These are phyloP conservation scores for Pelecanoides urinatrix DNA, from an alignment of 2,113 vertebrate genomes.

Conservation along the genomic window DNA sequence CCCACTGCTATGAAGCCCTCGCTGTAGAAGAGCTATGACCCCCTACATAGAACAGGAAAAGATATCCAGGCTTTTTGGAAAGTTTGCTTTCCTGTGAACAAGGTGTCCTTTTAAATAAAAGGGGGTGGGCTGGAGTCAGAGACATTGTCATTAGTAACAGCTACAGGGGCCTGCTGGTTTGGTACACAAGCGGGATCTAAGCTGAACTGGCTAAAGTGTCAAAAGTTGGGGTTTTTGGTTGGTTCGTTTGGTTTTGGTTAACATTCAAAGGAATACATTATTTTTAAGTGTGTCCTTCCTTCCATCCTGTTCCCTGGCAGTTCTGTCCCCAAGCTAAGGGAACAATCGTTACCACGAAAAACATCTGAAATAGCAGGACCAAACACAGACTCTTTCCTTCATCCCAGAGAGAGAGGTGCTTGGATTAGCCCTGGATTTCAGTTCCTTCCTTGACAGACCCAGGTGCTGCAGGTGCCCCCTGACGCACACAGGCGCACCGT, in stretches of 20 bases:
- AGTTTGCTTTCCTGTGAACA: not conserved
- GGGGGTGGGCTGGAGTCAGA: not conserved
- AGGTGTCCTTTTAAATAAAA: not conserved
- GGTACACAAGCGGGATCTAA: not conserved
- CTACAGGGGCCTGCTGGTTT: not conserved
- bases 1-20: not conserved
- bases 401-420: not conserved
- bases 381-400: not conserved
- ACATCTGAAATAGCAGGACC: not conserved
- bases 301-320: not conserved
- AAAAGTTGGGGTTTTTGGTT: not conserved
- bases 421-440: not conserved
- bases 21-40: not conserved
- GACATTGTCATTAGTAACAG: not conserved
- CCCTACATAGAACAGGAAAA: not conserved
- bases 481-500: accelerated
- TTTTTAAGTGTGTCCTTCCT: not conserved
- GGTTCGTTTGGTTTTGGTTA: not conserved
- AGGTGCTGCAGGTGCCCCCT: not conserved
- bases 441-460: not conserved
- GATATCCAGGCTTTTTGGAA: not conserved
- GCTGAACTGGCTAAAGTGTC: not conserved
- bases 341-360: not conserved
- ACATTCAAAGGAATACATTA: not conserved
- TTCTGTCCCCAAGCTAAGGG: not conserved